Evolutionary conservation across 2,113 vertebrate genomes (phyloP).

Genomic region (Diphyllodes magnificus): DNA sequence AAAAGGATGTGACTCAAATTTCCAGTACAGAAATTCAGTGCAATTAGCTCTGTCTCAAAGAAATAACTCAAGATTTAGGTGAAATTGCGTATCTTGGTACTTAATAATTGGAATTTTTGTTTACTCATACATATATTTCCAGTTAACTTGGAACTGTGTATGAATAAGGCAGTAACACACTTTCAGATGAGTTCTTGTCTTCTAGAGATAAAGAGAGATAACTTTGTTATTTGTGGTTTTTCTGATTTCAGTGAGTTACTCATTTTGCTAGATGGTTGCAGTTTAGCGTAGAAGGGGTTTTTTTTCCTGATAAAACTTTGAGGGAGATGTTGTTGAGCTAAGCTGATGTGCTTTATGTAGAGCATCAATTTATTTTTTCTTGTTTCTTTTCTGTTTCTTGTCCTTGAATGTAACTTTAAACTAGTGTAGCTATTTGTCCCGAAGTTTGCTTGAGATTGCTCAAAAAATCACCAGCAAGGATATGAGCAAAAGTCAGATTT

Average conservation of each 20-base stretch:
- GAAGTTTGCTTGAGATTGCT: not conserved
- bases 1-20: not conserved
- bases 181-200: not conserved
- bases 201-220: not conserved
- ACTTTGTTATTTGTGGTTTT: not conserved
- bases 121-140: not conserved
- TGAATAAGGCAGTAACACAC: not conserved
- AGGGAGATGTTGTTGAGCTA: not conserved
- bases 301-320: not conserved
- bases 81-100: fast-evolving
- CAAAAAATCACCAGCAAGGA: not conserved
- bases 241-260: not conserved
- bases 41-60: not conserved
- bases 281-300: not conserved
- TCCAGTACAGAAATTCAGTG: not conserved
- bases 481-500: not conserved
- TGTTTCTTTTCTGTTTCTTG: not conserved
- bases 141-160: not conserved
- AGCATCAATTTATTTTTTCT: not conserved
- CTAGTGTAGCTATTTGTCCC: not conserved
- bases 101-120: not conserved
- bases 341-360: not conserved
- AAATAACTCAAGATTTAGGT: not conserved
- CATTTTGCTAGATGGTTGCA: not conserved
- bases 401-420: not conserved